phyloP scores from a whole-genome alignment of 2,113 vertebrate species.

The Chaetorhynchus papuensis region DNA sequence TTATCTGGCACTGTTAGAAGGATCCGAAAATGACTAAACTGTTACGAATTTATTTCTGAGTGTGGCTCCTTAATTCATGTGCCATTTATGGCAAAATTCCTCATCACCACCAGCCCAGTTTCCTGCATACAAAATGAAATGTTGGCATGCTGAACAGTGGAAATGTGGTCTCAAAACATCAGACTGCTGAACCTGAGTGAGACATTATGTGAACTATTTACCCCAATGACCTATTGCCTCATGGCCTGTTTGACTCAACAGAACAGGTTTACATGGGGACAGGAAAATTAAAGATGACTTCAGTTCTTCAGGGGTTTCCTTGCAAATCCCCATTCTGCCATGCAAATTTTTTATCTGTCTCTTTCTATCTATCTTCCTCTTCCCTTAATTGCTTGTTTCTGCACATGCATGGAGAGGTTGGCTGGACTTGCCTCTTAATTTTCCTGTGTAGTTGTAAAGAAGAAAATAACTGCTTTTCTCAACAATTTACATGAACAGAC shows the following conservation, averaged over 20 bases:
- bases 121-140: neutral
- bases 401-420: neutral
- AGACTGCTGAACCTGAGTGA: neutral
- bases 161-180: neutral
- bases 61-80: neutral
- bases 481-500: neutral
- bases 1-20: neutral
- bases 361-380: neutral
- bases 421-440: neutral
- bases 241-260: neutral
- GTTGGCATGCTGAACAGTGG: neutral
- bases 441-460: neutral
- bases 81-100: neutral
- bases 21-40: neutral
- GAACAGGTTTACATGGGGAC: neutral
- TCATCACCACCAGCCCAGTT: neutral
- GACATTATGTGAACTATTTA: neutral
- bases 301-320: neutral
- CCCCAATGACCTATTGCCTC: neutral
- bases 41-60: neutral
- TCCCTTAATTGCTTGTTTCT: neutral
- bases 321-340: neutral
- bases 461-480: neutral
- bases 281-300: conserved; percentile 21
- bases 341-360: neutral